These are phyloP conservation scores for Drosophila nebulosa DNA, from an alignment of 1,140 invertebrate species.

Conservation along the genomic window DNA sequence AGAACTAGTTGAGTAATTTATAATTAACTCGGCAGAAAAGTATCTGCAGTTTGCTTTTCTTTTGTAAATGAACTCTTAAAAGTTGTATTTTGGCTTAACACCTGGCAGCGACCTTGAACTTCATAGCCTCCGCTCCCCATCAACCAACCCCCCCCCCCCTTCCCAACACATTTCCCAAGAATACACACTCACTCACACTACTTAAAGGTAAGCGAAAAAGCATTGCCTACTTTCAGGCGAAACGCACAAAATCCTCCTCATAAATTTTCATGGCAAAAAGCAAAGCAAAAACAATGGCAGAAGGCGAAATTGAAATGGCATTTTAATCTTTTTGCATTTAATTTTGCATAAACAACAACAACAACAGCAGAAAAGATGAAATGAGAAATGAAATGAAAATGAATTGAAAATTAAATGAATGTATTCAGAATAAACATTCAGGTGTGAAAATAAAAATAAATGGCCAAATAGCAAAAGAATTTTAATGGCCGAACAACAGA, in stretches of 20 bases:
- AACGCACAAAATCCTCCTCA: conserved; percentile 25
- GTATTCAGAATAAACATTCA: conserved; percentile 26
- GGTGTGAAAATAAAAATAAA: conserved; percentile 45
- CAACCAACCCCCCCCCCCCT: neutral
- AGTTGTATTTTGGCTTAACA: neutral
- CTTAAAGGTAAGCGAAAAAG: neutral
- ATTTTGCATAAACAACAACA: conserved; percentile 5
- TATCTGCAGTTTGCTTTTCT: neutral
- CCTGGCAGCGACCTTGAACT: neutral
- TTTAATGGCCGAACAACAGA: neutral
- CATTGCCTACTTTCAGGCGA: conserved; percentile 40
- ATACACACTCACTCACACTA: neutral
- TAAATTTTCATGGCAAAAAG: conserved; percentile 14
- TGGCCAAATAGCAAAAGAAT: conserved; percentile 1
- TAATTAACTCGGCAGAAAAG: neutral
- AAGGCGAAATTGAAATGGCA: neutral
- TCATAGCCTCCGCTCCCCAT: neutral
- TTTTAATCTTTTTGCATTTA: conserved; percentile 40
- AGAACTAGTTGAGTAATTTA: neutral
- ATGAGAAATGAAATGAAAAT: conserved; percentile 42
- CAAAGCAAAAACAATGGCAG: neutral
- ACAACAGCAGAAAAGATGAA: neutral
- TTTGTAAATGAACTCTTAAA: neutral
- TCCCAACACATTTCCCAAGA: no score
- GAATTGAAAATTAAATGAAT: conserved; percentile 2